Percentiles rank a stretch among this genome's conserved stretches.
phyloP scores from a whole-genome alignment of 1,140 invertebrate genomes.

The Hylaeus volcanicus region DNA sequence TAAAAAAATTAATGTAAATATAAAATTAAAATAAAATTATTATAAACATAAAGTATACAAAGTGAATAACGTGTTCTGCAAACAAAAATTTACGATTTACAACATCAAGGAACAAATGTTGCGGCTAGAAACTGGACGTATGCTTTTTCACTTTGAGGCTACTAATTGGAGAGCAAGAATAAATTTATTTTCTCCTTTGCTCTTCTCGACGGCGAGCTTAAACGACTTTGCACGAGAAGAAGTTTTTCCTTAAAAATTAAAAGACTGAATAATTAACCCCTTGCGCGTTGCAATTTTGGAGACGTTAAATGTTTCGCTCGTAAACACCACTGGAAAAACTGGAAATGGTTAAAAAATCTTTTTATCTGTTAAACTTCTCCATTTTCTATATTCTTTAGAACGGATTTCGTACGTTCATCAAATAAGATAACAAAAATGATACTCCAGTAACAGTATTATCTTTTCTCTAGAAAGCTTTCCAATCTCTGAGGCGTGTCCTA shows the following conservation, averaged over 20 bases:
- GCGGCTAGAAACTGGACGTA: background rate
- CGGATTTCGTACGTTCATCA: background rate
- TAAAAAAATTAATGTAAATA: no score
- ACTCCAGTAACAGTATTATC: background rate
- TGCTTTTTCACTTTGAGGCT: no score
- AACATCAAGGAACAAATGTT: background rate
- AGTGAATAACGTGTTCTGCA: background rate
- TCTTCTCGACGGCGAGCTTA: background rate
- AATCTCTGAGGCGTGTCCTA: no score
- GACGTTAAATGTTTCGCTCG: constrained; percentile 2
- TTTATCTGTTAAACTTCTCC: background rate
- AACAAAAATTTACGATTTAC: background rate
- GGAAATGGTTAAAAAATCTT: no score
- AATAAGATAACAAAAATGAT: background rate
- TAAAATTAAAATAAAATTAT: no score
- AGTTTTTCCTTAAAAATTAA: background rate
- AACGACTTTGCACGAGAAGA: constrained; percentile 8
- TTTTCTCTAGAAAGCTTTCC: background rate
- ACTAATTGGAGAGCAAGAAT: constrained; percentile 8
- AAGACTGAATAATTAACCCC: constrained; percentile 25
- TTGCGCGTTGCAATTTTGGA: background rate
- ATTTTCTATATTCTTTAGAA: background rate
- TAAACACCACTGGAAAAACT: background rate
- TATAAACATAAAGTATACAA: background rate
- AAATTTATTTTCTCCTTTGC: constrained; percentile 2